Evolutionary conservation across 2,888 invertebrate species (phyloP), one percentile per base, ranked within the genome.

Genomic region (Agonopterix alstromeriana): DNA sequence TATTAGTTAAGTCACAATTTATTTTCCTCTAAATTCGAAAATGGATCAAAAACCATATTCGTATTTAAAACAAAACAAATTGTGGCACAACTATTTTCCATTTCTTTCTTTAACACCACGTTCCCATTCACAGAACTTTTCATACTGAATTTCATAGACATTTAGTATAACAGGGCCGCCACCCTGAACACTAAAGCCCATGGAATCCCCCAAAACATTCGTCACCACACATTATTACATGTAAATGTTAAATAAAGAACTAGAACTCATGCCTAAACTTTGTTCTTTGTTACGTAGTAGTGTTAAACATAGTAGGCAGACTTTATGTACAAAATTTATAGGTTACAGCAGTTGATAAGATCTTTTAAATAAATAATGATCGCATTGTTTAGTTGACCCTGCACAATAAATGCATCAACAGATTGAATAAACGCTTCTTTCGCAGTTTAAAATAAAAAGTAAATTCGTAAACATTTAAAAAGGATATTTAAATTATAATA

Each of bases 151-250:
- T 66, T 51, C 58, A 65, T 56, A 55, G 53, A 55, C 51, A 60
- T 71, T 73, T 70, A 70, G 63, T 61, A 58, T 53, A n/a, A 43
- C 56, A 71, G 67, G 79, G 84, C 87, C 86, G 87, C 87, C 87
- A 87, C 86, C 77, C 67, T 66, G 55, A 50, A 53, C 53, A 65
- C 70, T 65, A 79, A 65, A 75, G 51, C 60, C 27, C 61, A 63
- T 51, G 52, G 51, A 71, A 60, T 51, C 56, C 56, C 48, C 49
- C 50, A 8, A 27, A 17, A 27, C 62, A 57, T 56, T 27, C 67
- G 61, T 61, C 70, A 42, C 36, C 68, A 55, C 52, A 35, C 64
- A 72, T 46, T 44, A 36, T 50, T 27, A 27, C 27, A 27, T 66
- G 63, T 58, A 57, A 62, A 54, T 54, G 53, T 58, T 53, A 59